phyloP scores from a whole-genome alignment of 2,113 vertebrate species.

The Pteruthius melanotis region DNA sequence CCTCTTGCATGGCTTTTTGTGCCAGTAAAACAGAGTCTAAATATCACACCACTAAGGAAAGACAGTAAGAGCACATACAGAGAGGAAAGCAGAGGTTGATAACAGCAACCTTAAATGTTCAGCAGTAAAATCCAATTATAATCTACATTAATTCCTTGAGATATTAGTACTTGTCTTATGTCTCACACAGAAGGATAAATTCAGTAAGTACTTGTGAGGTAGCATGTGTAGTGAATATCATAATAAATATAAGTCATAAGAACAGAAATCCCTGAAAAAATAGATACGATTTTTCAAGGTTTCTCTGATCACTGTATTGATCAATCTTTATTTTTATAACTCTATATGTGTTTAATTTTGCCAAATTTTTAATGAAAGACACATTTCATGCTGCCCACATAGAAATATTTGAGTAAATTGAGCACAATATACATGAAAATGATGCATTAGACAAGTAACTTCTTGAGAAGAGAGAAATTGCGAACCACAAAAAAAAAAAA shows the following conservation, averaged over 20 bases:
- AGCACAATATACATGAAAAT: not conserved
- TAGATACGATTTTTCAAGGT: not conserved
- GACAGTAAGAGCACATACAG: fast-evolving
- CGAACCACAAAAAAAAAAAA: not conserved
- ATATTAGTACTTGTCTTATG: not conserved
- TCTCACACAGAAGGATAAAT: not conserved
- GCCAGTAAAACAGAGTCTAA: not conserved
- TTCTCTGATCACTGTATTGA: not conserved
- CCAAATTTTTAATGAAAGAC: not conserved
- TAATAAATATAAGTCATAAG: not conserved
- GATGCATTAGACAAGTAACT: not conserved
- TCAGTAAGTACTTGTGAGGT: not conserved
- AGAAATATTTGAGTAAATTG: not conserved
- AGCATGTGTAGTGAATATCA: not conserved
- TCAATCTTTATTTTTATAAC: not conserved
- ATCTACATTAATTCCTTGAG: not conserved
- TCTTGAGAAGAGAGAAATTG: not conserved
- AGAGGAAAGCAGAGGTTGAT: not conserved
- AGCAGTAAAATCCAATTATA: not conserved
- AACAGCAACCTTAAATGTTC: not conserved
- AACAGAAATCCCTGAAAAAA: not conserved
- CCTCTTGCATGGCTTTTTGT: not conserved
- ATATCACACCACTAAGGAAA: not conserved
- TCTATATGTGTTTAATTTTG: not conserved
- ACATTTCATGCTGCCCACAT: not conserved